Evolutionary conservation across 2,797 vertebrate species (phyloP), one percentile per base, ranked within the genome.

Genomic region (Microctenopoma steveboyesi): DNA sequence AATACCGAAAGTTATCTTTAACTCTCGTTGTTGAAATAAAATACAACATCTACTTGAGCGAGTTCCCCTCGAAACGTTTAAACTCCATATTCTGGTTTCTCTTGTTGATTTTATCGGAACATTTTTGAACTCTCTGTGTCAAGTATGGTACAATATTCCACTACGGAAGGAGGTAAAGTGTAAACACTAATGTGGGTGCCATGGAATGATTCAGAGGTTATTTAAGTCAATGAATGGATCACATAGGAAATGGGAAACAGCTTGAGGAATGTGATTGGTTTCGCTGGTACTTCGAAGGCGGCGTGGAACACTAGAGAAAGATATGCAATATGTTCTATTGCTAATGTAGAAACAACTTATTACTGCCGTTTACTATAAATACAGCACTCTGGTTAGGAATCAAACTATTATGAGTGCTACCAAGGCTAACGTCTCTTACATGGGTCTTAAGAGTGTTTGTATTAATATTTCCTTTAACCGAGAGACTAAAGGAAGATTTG

Each of bases 61-160:
- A 66, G 67, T 76, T 77, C 43, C 59, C 66, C 61, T 78, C 37
- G 46, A 42, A 73, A 47, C 63, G 28, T 70, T 28, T 46, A 57
- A 80, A 72, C 55, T 68, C 49, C 64, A 51, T 59, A 42, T 60
- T 82, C 67, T 77, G 84, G 71, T 83, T 76, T 79, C 73, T 64
- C 75, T 27, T 90, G 90, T 91, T 92, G 88, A 91, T 84, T 86
- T 91, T 90, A 86, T 89, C 85, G 84, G 88, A 91, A 94, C 84
- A 90, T 92, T 88, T 87, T 82, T 74, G 60, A 78, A 76, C 65
- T 18, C 57, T 86, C 15, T 73, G 82, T 88, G 86, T 86, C 79
- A 84, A 86, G 72, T 58, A 61, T 7, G 64, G 73, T 79, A 82
- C 84, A 82, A 84, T 88, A 82, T 94, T 93, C 90, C 91, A 89